Base-by-base conservation (phyloP, 2,888 invertebrate species). In the Drosophila colorata region DNA sequence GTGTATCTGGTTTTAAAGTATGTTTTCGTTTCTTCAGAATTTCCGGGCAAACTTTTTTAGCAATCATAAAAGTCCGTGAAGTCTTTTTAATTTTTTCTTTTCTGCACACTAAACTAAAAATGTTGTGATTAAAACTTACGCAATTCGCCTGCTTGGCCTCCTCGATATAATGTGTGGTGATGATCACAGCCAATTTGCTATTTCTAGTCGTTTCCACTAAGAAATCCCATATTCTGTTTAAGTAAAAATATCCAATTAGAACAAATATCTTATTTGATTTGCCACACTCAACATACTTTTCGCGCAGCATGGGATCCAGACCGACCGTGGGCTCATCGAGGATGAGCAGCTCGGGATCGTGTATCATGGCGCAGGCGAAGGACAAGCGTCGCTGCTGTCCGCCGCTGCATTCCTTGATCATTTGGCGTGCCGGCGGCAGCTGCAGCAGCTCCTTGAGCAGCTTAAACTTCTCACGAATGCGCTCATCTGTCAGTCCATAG, bases 311-410 rank as follows among this genome's bases (percentile, higher is more conserved):
- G 0, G 98, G 98, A 93, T 98, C 98, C 64, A 98, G 93, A 0
- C 98, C 98, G n/a, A 98, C 98, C 0, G 98, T 98, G 0, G 98
- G 98, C 90, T 98, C 98, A 89, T 98, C 98, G 83, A 98, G 92
- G 67, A 98, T 97, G 28, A 98, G 93, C 31, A 98, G 92, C 90
- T 97, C 96, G 0, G 98, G 98, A 78, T 96, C 96, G 89, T 98
- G 98, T 0, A 98, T 94, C 89, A 98, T 93, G 0, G 98, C 97
- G 5, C 96, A 96, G 0, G 98, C 97, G 75, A 98, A 95, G 0
- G 98, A 98, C 0, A 98, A 96, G 53, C 98, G 93, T 67, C 98
- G 93, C 92, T 97, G 97, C 91, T 98, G 98, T 0, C 98, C 98
- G 6, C 98, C 98, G 78, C 97, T 97, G 87, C 96, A 93, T 65